A percentile compares a stretch with the other conserved stretches of the same genome.
Conservation (phyloP, 2,888 invertebrate genomes). For the Thyatira batis region DNA sequence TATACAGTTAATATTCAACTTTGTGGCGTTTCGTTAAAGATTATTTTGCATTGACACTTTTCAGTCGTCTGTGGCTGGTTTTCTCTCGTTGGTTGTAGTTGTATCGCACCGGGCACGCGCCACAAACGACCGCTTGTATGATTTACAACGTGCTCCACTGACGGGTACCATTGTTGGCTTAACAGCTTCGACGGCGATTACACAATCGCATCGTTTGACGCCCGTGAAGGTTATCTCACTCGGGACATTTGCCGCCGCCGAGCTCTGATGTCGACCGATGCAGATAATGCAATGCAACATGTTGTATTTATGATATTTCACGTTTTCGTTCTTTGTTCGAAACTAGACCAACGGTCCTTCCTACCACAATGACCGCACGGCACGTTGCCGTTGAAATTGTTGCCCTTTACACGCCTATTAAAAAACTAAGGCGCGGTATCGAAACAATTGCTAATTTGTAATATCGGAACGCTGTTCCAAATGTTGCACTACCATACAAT, state of each 20-base stretch:
- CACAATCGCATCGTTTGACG: slow-evolving; percentile 67
- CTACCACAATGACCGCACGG: slow-evolving; percentile 27
- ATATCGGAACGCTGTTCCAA: not conserved
- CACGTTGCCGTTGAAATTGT: slow-evolving; percentile 21
- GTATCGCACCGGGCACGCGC: slow-evolving; percentile 70
- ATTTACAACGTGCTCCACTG: slow-evolving; percentile 67
- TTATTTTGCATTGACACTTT: slow-evolving; percentile 28
- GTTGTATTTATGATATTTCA: slow-evolving; percentile 57
- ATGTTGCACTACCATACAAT: slow-evolving; percentile 1
- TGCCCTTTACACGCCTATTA: slow-evolving; percentile 21
- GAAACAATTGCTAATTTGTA: slow-evolving; percentile 2
- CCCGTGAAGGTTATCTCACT: slow-evolving; percentile 63
- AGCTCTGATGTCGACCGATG: slow-evolving; percentile 28
- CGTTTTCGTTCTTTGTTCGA: slow-evolving; percentile 58
- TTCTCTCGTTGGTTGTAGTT: slow-evolving; percentile 45
- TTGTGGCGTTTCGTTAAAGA: slow-evolving; percentile 34
- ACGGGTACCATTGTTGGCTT: slow-evolving; percentile 69
- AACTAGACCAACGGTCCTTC: slow-evolving; percentile 12
- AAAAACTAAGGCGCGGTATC: slow-evolving; percentile 2
- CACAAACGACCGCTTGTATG: slow-evolving; percentile 69
- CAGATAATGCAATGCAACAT: slow-evolving; percentile 26
- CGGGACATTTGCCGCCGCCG: slow-evolving; percentile 23
- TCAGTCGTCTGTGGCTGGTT: slow-evolving; percentile 37
- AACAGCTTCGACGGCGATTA: slow-evolving; percentile 60
- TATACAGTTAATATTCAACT: slow-evolving; percentile 34